phyloP scores from a whole-genome alignment of 2,797 vertebrate genomes.

The Peromyscus nudipes region DNA sequence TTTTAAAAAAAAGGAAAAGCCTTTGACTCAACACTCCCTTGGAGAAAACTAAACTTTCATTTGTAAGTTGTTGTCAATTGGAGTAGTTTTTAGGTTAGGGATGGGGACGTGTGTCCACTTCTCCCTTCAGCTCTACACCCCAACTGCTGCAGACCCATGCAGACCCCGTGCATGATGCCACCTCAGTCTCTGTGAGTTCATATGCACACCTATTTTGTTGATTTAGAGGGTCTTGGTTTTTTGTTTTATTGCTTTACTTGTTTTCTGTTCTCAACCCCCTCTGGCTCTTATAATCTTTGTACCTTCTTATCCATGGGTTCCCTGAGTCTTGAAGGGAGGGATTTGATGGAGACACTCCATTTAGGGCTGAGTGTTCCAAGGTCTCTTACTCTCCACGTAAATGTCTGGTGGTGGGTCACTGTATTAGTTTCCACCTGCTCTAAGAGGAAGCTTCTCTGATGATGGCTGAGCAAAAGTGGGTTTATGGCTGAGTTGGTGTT shows the following conservation, averaged over 20 bases:
- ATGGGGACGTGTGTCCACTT: neutral
- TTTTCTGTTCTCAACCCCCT: neutral
- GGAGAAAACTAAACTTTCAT: neutral
- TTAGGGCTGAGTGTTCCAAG: neutral
- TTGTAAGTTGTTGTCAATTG: neutral
- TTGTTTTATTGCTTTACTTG: neutral
- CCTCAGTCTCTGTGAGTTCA: neutral
- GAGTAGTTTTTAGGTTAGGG: neutral
- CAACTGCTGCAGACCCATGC: neutral
- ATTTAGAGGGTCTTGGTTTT: neutral
- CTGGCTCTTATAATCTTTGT: neutral
- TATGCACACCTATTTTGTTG: neutral
- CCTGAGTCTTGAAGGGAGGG: neutral
- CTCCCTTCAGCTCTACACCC: neutral
- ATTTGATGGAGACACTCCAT: too few species aligned
- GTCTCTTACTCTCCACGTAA: neutral
- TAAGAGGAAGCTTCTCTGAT: neutral
- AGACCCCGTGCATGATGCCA: too few species aligned
- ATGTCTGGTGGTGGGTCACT: neutral
- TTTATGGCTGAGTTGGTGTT: neutral
- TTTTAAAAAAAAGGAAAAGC: too few species aligned
- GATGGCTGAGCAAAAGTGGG: neutral
- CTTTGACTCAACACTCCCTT: neutral
- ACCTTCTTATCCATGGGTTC: neutral
- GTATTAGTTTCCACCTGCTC: neutral